Evolutionary conservation across 2,888 invertebrate genomes (phyloP).

Genomic region (Molorchus minor): DNA sequence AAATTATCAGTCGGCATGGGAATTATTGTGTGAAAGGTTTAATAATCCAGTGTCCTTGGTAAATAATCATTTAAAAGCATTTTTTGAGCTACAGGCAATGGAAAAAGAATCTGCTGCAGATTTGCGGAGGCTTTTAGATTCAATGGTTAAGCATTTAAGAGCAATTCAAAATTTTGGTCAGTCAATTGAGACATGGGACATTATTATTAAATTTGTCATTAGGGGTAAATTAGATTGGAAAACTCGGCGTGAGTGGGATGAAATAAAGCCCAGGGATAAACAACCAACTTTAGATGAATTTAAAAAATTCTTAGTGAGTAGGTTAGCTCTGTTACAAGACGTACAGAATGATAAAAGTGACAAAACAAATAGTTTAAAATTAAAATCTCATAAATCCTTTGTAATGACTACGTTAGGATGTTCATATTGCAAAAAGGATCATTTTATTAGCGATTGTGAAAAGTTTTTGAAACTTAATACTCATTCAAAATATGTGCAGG

Average conservation of each 20-base stretch:
- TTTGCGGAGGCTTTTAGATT: slow-evolving; percentile 24
- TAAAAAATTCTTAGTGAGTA: slow-evolving; percentile 11
- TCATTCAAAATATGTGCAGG: slow-evolving; percentile 1
- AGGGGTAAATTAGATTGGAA: no score
- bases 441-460: slow-evolving; percentile 11
- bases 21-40: slow-evolving; percentile 31
- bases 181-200: slow-evolving; percentile 30
- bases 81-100: slow-evolving; percentile 23
- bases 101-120: slow-evolving; percentile 18
- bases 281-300: slow-evolving; percentile 5
- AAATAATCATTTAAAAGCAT: slow-evolving; percentile 32
- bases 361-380: not conserved
- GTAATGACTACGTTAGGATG: not conserved
- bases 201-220: slow-evolving; percentile 28
- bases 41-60: slow-evolving; percentile 28
- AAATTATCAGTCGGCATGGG: slow-evolving; percentile 34
- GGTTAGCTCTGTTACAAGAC: slow-evolving; percentile 8
- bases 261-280: slow-evolving; percentile 6
- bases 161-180: slow-evolving; percentile 27
- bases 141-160: slow-evolving; percentile 29
- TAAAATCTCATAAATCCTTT: slow-evolving; percentile 1
- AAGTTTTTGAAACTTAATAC: slow-evolving; percentile 13
- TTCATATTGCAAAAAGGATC: slow-evolving; percentile 1
- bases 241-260: no score
- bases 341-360: slow-evolving; percentile 4